Percentiles rank a stretch among this genome's conserved stretches.
These are phyloP conservation scores for Pedionomus torquatus DNA, from an alignment of 2,113 vertebrate species.

Conservation along the genomic window DNA sequence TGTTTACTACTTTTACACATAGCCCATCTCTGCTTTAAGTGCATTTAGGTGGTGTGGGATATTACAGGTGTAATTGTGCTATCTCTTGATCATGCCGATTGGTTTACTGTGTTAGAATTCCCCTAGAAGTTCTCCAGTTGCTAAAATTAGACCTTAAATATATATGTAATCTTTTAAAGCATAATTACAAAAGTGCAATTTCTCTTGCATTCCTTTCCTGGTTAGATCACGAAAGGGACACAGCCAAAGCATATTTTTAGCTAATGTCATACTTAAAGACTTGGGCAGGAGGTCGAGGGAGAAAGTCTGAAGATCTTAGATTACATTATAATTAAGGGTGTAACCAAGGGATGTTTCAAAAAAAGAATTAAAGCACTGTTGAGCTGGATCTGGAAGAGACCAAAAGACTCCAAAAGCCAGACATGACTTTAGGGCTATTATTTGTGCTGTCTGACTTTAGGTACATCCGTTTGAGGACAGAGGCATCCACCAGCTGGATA, in stretches of 20 bases:
- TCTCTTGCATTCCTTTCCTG: not conserved
- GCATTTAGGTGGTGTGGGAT: not conserved
- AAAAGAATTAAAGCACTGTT: not conserved
- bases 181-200: not conserved
- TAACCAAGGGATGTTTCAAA: not conserved
- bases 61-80: not conserved
- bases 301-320: not conserved
- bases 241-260: not conserved
- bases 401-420: not conserved
- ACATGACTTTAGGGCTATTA: not conserved
- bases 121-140: not conserved
- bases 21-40: not conserved
- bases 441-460: not conserved
- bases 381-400: not conserved
- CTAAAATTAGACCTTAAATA: not conserved
- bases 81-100: not conserved
- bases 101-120: not conserved
- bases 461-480: not conserved
- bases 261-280: not conserved
- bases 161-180: not conserved
- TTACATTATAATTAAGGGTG: not conserved
- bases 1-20: not conserved
- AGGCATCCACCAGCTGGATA: not conserved
- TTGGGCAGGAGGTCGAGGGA: accelerated
- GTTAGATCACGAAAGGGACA: not conserved